Conservation (phyloP, 2,113 vertebrate genomes). For the Pristiophorus japonicus region DNA sequence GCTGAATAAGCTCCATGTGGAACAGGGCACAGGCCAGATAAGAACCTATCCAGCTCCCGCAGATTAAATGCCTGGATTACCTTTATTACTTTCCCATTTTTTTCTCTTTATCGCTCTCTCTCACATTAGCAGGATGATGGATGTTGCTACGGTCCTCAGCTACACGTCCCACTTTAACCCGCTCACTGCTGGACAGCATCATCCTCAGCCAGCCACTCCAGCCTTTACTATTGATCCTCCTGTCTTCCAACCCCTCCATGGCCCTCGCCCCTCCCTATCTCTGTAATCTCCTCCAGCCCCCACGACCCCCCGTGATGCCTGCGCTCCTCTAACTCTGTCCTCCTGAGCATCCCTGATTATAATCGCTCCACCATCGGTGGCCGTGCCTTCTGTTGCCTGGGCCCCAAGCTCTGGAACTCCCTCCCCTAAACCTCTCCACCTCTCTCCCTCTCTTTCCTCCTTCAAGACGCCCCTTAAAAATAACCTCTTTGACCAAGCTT, state of each 20-base stretch:
- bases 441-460: background rate
- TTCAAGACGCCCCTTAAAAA: background rate
- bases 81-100: background rate
- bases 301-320: background rate
- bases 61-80: background rate
- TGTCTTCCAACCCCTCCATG: background rate
- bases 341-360: no score
- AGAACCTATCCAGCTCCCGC: background rate
- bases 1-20: background rate
- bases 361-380: no score
- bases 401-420: background rate
- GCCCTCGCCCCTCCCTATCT: background rate
- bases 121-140: background rate
- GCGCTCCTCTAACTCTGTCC: no score
- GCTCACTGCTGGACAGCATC: background rate
- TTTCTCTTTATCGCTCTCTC: background rate
- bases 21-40: background rate
- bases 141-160: background rate
- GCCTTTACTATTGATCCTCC: background rate
- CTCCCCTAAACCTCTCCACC: background rate
- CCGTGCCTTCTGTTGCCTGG: background rate
- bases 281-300: background rate
- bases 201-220: no score
- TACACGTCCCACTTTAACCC: background rate
- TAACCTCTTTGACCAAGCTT: background rate